These are phyloP conservation scores for Proisotoma minuta DNA, from an alignment of 2,888 invertebrate species.

Conservation along the genomic window DNA sequence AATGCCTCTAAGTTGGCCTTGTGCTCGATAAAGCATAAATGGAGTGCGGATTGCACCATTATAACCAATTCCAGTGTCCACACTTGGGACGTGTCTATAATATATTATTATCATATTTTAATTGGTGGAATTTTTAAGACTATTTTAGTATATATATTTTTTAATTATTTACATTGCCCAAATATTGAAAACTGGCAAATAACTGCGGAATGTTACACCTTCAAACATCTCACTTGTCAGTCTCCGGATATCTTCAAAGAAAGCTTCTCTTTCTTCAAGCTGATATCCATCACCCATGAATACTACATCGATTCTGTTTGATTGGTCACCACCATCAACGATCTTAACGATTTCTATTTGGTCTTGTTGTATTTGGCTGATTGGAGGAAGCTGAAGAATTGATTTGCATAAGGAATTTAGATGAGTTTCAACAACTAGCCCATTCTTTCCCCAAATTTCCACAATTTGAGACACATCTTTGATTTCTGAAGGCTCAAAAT, in stretches of 20 bases:
- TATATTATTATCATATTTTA: conserved; percentile 3
- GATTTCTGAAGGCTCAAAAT: conserved; percentile 9
- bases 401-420: conserved; percentile 27
- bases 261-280: conserved; percentile 22
- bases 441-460: conserved; percentile 30
- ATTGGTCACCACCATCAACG: conserved; percentile 37
- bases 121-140: too few relatives aligned
- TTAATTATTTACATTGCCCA: too few relatives aligned
- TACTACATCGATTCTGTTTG: conserved; percentile 43
- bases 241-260: conserved; percentile 35
- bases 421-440: conserved; percentile 17
- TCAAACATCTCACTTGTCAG: conserved; percentile 42
- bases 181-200: conserved; percentile 42
- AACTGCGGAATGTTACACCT: conserved; percentile 36
- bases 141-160: too few relatives aligned
- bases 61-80: conserved; percentile 44
- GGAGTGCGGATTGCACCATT: conserved; percentile 38
- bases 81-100: conserved; percentile 30
- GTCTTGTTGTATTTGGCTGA: neutral
- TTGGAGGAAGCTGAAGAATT: neutral
- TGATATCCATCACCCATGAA: conserved; percentile 45
- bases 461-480: conserved; percentile 26
- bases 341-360: conserved; percentile 37
- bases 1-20: conserved; percentile 39
- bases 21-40: conserved; percentile 31